Conservation (phyloP, 2,888 invertebrate species). For the Cataglyphis livida region DNA sequence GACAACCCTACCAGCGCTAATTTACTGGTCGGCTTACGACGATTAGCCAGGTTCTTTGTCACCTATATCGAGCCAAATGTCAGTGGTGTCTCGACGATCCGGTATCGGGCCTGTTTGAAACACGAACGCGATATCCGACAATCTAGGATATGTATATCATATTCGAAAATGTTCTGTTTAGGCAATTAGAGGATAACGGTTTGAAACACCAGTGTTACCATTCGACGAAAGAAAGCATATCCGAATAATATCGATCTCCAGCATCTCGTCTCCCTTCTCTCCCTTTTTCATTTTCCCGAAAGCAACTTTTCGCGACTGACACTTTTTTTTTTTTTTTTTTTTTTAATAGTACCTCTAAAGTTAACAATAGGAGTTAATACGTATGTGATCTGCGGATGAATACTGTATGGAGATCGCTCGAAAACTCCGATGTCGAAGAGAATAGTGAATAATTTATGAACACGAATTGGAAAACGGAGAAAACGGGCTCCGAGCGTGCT, state of each 20-base stretch:
- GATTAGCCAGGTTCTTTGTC: constrained; percentile 71
- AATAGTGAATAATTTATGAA: constrained; percentile 52
- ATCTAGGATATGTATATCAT: constrained; percentile 7
- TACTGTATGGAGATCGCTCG: neutral
- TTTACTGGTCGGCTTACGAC: constrained; percentile 70
- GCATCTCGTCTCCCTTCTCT: neutral
- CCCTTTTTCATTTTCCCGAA: neutral
- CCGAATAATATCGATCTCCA: neutral
- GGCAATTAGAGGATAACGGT: neutral
- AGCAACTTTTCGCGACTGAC: neutral
- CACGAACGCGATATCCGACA: neutral
- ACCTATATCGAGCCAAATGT: constrained; percentile 53
- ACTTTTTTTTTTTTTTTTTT: neutral
- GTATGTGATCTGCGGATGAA: constrained; percentile 24
- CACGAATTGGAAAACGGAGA: constrained; percentile 22
- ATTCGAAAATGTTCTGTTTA: neutral
- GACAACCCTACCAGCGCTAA: constrained; percentile 63
- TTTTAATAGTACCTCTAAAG: neutral
- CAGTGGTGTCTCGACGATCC: constrained; percentile 42
- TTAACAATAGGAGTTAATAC: constrained; percentile 34
- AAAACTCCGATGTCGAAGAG: neutral
- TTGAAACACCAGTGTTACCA: neutral
- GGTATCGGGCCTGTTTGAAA: constrained; percentile 6
- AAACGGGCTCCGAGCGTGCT: constrained; percentile 24
- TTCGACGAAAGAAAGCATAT: constrained; percentile 1